Evolutionary conservation across 2,888 invertebrate genomes (phyloP), one percentile per base, ranked within the genome.

Genomic region (Orthosia gothica): DNA sequence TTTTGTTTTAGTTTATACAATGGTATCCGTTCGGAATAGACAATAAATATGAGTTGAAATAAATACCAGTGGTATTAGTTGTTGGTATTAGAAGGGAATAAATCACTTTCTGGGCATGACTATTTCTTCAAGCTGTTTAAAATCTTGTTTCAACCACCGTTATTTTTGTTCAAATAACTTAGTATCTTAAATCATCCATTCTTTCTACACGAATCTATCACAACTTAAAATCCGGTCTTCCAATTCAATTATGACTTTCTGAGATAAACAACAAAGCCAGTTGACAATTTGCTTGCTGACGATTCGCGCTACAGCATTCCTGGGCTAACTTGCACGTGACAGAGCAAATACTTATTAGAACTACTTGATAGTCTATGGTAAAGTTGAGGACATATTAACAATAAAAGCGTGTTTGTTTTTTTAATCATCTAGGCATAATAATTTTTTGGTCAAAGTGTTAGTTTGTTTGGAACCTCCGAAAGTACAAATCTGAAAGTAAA

Each of bases 261-360:
- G 18, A 65, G 40, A 57, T 62, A 76, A 76, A 73, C 40, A 72
- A 70, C 7, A 12, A 11, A 26, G 15, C 49, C 16, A 45, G 52
- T 61, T 54, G 68, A 64, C 50, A 71, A 52, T 69, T 72, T 59
- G 40, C 68, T 45, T 18, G 70, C 32, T 59, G 61, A 63, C 23
- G 49, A 1, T 45, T 49, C 63, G 18, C 32, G 47, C 54, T 62
- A 23, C 74, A 73, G 76, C 69, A 58, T 59, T 58, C 69, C 74
- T 76, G 32, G 76, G 76, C 71, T 77, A 83, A 85, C 81, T 79
- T 84, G 79, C 84, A 86, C 82, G 74, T 85, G 86, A 89, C 89
- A 91, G 91, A 90, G 91, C 88, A 87, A 91, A 91, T 90, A 90
- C 90, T 91, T 91, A 91, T 91, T 92, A 91, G 85, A 86, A 75